These are phyloP conservation scores for Narcine bancroftii DNA, from an alignment of 2,113 vertebrate species.

Conservation along the genomic window DNA sequence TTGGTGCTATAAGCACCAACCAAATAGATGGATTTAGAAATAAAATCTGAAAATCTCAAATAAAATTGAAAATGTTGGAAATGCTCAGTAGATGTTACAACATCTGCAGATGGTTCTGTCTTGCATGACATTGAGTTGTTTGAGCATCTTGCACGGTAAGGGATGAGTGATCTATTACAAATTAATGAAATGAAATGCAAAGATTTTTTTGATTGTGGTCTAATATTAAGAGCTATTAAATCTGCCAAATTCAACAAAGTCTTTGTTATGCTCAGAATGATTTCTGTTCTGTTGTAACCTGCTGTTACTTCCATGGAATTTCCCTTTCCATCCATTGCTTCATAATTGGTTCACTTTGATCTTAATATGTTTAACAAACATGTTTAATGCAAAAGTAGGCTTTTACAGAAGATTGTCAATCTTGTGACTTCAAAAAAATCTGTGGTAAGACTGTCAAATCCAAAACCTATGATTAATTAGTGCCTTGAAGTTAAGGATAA, in stretches of 20 bases:
- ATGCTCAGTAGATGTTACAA: too few relatives aligned
- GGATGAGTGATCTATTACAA: background rate
- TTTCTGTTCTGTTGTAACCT: conserved; percentile 7
- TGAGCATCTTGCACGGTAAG: background rate
- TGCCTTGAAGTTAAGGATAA: too few relatives aligned
- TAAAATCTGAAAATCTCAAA: too few relatives aligned
- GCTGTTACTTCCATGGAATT: conserved; percentile 21
- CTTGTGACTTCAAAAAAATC: background rate
- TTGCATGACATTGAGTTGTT: background rate
- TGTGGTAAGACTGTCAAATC: background rate
- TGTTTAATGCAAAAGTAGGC: too few relatives aligned
- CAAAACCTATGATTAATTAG: background rate
- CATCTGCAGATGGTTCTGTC: background rate
- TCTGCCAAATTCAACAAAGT: background rate
- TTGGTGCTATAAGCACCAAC: background rate
- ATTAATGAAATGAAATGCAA: too few relatives aligned
- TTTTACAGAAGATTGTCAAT: background rate
- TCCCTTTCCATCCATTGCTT: background rate
- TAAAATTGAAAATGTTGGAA: too few relatives aligned
- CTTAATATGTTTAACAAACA: conserved; percentile 16
- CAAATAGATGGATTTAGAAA: background rate
- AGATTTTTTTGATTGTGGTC: background rate
- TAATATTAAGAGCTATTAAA: background rate
- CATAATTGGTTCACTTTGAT: background rate
- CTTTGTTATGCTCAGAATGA: conserved; percentile 30